Conservation (phyloP, 2,113 vertebrate genomes). For the Cisticola juncidis region DNA sequence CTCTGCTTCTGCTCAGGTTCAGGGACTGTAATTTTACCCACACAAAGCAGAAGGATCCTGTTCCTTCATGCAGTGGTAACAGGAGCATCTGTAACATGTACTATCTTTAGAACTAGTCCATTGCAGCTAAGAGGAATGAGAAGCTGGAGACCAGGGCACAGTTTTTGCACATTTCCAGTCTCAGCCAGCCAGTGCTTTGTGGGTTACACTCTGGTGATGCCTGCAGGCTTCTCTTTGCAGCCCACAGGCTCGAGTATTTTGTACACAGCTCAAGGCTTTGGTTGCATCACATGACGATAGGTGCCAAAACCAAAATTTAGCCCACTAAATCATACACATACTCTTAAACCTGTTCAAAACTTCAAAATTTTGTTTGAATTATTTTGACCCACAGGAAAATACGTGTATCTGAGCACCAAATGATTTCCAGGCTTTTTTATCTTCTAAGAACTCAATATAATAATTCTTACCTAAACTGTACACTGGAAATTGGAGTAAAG, state of each 20-base stretch:
- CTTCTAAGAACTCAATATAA: background rate
- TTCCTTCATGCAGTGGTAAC: background rate
- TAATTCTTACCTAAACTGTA: background rate
- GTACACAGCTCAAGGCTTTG: background rate
- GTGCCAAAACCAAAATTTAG: background rate
- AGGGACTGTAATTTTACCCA: background rate
- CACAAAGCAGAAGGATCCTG: background rate
- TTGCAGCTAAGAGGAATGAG: background rate
- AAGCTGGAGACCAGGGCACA: background rate
- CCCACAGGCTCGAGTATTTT: rapidly evolving
- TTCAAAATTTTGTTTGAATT: background rate
- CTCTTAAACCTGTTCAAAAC: background rate
- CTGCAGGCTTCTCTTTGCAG: background rate
- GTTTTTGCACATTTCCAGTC: background rate
- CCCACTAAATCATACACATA: background rate
- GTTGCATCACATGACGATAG: background rate
- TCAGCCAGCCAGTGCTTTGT: background rate
- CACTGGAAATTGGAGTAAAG: background rate
- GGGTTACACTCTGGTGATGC: background rate
- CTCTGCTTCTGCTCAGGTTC: background rate
- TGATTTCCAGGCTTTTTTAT: background rate
- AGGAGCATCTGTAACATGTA: background rate
- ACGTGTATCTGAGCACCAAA: background rate
- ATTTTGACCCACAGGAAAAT: background rate
- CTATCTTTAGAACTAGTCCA: conserved; percentile 36